phyloP scores from a whole-genome alignment of 2,888 invertebrate genomes.

The Sarcophaga caerulescens region DNA sequence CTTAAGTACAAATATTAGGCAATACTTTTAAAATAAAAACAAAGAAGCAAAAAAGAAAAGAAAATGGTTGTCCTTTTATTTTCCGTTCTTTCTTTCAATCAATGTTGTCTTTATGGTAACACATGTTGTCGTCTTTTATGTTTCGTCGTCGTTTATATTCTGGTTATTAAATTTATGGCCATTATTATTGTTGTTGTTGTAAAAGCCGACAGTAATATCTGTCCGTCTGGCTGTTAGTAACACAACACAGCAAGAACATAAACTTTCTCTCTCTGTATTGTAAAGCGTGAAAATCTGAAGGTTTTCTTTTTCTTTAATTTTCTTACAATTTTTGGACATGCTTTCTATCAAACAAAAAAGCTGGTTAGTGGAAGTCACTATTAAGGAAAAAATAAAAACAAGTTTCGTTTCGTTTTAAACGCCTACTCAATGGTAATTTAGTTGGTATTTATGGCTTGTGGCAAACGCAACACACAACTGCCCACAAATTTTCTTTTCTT shows the following conservation, averaged over 20 bases:
- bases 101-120: slow-evolving; percentile 29
- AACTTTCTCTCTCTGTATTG: too few relatives aligned
- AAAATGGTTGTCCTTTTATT: slow-evolving; percentile 31
- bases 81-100: background rate
- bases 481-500: slow-evolving; percentile 43
- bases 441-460: slow-evolving; percentile 47
- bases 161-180: too few relatives aligned
- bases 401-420: slow-evolving; percentile 40
- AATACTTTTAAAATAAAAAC: background rate
- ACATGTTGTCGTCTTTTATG: slow-evolving; percentile 56
- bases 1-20: too few relatives aligned
- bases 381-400: background rate
- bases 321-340: background rate
- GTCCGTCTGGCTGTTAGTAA: too few relatives aligned
- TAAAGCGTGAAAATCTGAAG: background rate
- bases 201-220: too few relatives aligned
- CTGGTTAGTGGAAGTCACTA: slow-evolving; percentile 25
- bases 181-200: too few relatives aligned
- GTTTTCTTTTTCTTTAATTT: background rate
- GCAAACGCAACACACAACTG: slow-evolving; percentile 9
- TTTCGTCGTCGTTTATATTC: slow-evolving; percentile 12
- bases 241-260: too few relatives aligned
- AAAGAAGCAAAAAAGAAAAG: slow-evolving; percentile 7
- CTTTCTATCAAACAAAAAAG: slow-evolving; percentile 23
- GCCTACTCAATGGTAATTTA: slow-evolving; percentile 53